phyloP scores from a whole-genome alignment of 2,113 vertebrate genomes.

The Pedionomus torquatus region DNA sequence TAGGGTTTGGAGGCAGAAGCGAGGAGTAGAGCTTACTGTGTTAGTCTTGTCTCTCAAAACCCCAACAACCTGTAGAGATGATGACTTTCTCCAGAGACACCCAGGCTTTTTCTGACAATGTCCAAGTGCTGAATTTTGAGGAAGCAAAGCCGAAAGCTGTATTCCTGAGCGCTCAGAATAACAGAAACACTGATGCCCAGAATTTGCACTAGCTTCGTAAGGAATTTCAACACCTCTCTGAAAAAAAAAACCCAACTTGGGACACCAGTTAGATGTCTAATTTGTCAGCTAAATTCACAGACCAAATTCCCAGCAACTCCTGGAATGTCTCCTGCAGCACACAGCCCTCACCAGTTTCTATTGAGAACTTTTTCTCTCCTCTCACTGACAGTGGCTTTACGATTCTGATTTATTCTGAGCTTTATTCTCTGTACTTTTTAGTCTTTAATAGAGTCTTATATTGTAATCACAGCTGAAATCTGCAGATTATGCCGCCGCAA shows the following conservation, averaged over 20 bases:
- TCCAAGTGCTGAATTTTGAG: neutral
- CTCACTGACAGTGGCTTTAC: neutral
- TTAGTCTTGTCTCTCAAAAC: neutral
- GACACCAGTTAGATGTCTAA: neutral
- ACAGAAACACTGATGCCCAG: neutral
- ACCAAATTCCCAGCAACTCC: neutral
- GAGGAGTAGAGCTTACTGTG: neutral
- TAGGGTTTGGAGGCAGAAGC: neutral
- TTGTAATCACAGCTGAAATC: constrained; percentile 66
- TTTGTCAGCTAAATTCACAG: neutral
- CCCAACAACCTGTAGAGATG: neutral
- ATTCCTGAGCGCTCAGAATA: neutral
- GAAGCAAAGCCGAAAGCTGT: neutral
- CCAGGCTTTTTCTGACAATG: neutral
- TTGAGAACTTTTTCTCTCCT: neutral
- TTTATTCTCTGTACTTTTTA: constrained; percentile 42
- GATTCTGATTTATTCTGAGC: constrained; percentile 38
- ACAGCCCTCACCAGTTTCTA: neutral
- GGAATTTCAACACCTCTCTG: neutral
- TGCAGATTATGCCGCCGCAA: constrained; percentile 53
- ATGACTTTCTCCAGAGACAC: neutral
- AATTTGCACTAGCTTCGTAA: neutral
- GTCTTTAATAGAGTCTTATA: constrained; percentile 42
- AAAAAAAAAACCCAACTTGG: neutral
- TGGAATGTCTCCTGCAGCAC: fast-evolving